phyloP scores from a whole-genome alignment of 2,797 vertebrate species.

The Margarornis squamiger region DNA sequence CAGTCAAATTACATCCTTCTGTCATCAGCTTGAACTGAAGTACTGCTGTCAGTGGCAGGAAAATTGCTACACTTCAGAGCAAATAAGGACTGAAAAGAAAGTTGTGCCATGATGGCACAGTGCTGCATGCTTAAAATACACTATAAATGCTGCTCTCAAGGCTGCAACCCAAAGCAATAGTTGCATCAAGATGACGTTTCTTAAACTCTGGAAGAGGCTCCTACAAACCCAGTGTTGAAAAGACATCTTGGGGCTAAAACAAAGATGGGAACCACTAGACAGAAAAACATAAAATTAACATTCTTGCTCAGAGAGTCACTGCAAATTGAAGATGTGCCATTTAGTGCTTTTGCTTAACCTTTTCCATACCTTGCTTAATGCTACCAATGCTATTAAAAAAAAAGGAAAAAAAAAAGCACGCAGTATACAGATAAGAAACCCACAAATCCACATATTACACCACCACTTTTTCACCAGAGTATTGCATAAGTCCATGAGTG shows the following conservation, averaged over 20 bases:
- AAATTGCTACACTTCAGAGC: conserved; percentile 56
- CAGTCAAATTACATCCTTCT: conserved; percentile 48
- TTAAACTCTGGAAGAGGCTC: not conserved
- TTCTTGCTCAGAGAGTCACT: not conserved
- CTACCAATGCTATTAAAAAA: not conserved
- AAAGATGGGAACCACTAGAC: not conserved
- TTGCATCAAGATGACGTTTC: not conserved
- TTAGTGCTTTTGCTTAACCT: not conserved
- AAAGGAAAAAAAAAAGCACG: not conserved
- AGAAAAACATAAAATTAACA: not conserved
- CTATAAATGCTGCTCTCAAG: not conserved
- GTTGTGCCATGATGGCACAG: not conserved
- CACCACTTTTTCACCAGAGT: not conserved
- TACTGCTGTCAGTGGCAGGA: conserved; percentile 35
- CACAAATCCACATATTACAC: not conserved
- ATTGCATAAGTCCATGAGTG: not conserved
- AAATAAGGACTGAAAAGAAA: conserved; percentile 39
- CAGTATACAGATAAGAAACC: not conserved
- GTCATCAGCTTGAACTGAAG: conserved; percentile 39
- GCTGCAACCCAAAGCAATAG: not conserved
- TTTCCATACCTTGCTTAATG: not conserved
- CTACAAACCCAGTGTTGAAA: not conserved
- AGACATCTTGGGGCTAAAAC: not conserved
- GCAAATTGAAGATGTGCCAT: not conserved
- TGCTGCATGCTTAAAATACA: not conserved